Conservation (phyloP, 2,797 vertebrate species). For the Aulostomus chinensis region DNA sequence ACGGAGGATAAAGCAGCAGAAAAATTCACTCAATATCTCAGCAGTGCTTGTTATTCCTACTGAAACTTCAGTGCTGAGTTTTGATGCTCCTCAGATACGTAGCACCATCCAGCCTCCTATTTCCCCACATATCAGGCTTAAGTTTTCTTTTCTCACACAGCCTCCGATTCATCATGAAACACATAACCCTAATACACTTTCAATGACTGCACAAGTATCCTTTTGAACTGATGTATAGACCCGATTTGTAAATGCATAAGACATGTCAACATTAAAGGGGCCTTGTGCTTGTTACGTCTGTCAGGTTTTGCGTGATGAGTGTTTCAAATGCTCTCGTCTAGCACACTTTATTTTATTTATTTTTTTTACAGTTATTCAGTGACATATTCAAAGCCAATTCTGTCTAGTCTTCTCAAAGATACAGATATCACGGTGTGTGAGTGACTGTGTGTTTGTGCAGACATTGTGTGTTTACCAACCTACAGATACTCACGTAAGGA, state of each 20-base stretch:
- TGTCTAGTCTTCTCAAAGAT: constrained; percentile 29
- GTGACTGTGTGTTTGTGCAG: constrained; percentile 7
- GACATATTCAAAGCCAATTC: constrained; percentile 22
- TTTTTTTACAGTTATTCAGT: constrained; percentile 18
- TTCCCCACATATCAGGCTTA: not conserved
- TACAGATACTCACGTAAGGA: constrained; percentile 17
- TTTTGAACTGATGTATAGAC: too few species aligned
- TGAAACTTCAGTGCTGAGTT: constrained; percentile 8
- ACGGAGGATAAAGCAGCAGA: constrained; percentile 18
- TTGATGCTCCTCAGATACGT: constrained; percentile 4
- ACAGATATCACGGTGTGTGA: constrained; percentile 7
- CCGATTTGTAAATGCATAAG: too few species aligned
- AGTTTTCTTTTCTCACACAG: not conserved
- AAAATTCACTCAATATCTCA: constrained; percentile 32
- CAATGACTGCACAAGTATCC: too few species aligned
- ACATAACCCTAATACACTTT: not conserved
- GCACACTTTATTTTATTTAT: too few species aligned
- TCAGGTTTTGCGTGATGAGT: too few species aligned
- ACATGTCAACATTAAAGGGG: too few species aligned
- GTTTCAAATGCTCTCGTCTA: constrained; percentile 15
- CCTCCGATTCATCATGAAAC: too few species aligned
- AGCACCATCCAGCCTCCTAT: not conserved
- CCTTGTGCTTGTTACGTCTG: too few species aligned
- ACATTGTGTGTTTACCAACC: constrained; percentile 9
- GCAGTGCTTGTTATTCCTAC: constrained; percentile 34